phyloP scores from a whole-genome alignment of 2,113 vertebrate species.

The Mus pahari region DNA sequence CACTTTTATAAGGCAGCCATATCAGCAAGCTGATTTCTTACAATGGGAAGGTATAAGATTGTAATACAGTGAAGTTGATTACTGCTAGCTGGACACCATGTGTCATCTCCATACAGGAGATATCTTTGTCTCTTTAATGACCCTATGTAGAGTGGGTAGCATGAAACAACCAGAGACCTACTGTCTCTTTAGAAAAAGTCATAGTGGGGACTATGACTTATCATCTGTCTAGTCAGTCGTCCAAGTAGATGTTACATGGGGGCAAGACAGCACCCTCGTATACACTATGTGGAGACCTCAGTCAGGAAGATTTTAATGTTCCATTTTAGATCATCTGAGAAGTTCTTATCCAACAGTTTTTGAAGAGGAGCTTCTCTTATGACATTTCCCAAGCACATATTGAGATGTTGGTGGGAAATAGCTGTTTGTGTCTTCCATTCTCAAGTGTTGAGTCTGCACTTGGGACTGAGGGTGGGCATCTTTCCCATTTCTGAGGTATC shows the following conservation, averaged over 20 bases:
- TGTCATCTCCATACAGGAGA: neutral
- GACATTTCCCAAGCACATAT: neutral
- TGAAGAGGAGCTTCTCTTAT: neutral
- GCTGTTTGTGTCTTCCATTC: neutral
- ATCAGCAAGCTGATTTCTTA: neutral
- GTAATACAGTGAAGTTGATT: neutral
- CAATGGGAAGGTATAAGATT: neutral
- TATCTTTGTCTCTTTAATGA: neutral
- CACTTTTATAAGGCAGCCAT: neutral
- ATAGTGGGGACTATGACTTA: too few relatives aligned
- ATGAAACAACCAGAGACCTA: neutral
- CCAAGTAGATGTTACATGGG: neutral
- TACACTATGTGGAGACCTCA: neutral
- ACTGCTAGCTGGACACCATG: neutral
- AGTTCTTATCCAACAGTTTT: conserved; percentile 30
- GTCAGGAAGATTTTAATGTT: neutral
- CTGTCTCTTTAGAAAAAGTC: neutral
- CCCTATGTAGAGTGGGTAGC: too few relatives aligned
- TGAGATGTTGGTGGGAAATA: neutral
- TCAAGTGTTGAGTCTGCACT: neutral
- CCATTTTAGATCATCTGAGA: neutral
- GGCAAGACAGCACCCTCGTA: neutral
- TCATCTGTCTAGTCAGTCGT: neutral
- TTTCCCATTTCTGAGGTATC: neutral
- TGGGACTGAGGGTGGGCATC: neutral